phyloP scores from a whole-genome alignment of 1,140 invertebrate genomes.

The Pogonognathellus flavescens region DNA sequence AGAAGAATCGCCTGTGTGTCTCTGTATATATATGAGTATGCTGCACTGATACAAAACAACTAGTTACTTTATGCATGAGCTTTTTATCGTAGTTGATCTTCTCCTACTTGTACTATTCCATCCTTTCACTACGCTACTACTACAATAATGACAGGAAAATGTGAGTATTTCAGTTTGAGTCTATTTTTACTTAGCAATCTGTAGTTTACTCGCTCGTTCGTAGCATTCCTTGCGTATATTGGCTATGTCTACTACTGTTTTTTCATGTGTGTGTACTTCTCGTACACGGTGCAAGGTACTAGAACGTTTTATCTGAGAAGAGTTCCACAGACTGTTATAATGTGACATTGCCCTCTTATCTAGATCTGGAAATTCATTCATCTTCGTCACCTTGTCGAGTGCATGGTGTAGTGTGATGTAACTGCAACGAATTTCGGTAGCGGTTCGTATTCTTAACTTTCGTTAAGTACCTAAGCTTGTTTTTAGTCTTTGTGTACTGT shows the following conservation, averaged over 20 bases:
- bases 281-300: neutral
- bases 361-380: conserved; percentile 37
- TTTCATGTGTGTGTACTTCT: neutral
- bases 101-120: too few species aligned
- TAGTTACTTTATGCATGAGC: too few species aligned
- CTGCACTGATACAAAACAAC: too few species aligned
- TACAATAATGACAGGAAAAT: too few species aligned
- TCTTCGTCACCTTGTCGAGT: conserved; percentile 23
- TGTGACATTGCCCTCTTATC: conserved; percentile 44
- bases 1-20: too few species aligned
- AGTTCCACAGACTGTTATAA: conserved; percentile 5
- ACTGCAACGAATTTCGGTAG: neutral
- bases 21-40: too few species aligned
- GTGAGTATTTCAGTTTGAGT: neutral
- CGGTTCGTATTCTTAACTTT: neutral
- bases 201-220: neutral
- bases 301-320: conserved; percentile 3
- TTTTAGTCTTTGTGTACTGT: neutral
- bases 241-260: neutral
- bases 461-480: neutral
- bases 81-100: too few species aligned
- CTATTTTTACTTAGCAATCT: conserved; percentile 16
- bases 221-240: conserved; percentile 20
- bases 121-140: too few species aligned
- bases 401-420: neutral